phyloP scores from a whole-genome alignment of 2,113 vertebrate genomes.

The Columba janthina region DNA sequence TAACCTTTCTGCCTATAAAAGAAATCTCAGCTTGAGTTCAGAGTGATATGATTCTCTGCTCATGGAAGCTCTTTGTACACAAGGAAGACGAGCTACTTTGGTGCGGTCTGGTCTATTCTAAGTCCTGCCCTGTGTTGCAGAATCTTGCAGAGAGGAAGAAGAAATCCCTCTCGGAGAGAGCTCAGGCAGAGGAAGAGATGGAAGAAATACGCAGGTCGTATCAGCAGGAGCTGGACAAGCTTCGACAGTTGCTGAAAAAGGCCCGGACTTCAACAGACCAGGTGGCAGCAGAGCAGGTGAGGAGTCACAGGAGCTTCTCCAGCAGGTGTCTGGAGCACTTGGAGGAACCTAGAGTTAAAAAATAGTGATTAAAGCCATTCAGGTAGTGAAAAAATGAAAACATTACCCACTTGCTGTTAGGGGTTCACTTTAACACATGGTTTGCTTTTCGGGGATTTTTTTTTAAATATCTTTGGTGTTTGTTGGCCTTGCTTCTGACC shows the following conservation, averaged over 20 bases:
- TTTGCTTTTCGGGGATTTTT: not conserved
- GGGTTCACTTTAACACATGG: not conserved
- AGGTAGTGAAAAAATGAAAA: not conserved
- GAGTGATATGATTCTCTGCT: not conserved
- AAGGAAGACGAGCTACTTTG: not conserved
- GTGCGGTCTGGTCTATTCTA: not conserved
- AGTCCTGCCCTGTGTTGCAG: conserved; percentile 61
- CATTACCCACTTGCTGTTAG: accelerated
- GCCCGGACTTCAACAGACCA: conserved; percentile 82
- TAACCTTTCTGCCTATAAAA: not conserved
- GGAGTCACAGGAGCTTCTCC: not conserved
- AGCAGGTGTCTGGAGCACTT: not conserved
- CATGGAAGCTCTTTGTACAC: not conserved
- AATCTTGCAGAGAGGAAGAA: conserved; percentile 88
- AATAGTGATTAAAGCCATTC: not conserved
- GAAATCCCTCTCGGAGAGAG: conserved; percentile 86
- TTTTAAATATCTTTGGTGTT: not conserved
- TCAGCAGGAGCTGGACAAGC: conserved; percentile 85
- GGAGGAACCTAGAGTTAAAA: not conserved
- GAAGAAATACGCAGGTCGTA: conserved; percentile 83
- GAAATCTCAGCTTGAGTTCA: not conserved
- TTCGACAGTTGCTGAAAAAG: conserved; percentile 85
- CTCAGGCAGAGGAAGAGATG: conserved; percentile 87
- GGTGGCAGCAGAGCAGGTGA: conserved; percentile 86
- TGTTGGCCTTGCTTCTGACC: not conserved